Evolutionary conservation across 2,113 vertebrate species (phyloP), one percentile per base, ranked within the genome.

Genomic region (Prunella fulvescens): DNA sequence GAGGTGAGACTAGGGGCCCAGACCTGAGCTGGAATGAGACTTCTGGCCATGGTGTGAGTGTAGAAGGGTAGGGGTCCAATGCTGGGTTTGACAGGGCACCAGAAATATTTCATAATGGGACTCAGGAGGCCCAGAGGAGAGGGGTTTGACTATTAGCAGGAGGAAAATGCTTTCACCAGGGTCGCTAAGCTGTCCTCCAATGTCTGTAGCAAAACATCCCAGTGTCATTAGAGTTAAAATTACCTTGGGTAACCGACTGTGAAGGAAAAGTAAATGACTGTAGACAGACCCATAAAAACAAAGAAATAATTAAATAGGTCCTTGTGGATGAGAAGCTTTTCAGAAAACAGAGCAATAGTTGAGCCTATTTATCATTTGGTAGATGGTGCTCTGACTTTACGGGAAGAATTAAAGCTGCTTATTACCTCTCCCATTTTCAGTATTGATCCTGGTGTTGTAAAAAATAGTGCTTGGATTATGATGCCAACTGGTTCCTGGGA

Each of bases 201-300:
- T 1, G 65, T 93, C 82, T 71, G 82, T 33, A 92, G 56, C 72
- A 94, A 95, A 97, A 90, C 42, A 92, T 62, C 64, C 71, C 82
- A 86, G 64, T 71, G 57, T 86, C 58, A 92, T 94, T 96, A 95
- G 67, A 96, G 56, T 83, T 92, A 92, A 93, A 95, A 96, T 94
- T 95, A 96, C 92, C 76, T 88, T 86, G 94, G 90, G 88, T 93
- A 95, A 93, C 88, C 6, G n/a, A 95, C 74, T 94, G 93, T 97
- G 95, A 97, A 97, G 80, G 31, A 92, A 96, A 94, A 96, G 90
- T 81, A 96, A 96, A 96, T 90, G 82, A 72, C 76, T 96, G 91
- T 83, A 92, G 88, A 80, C 54, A 96, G 85, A 88, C 40, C 60
- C 65, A 96, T 95, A 95, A 96, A 97, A 82, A 70, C 76, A 96